These are phyloP conservation scores for Fissipunctia ypsillon DNA, from an alignment of 2,888 invertebrate species.

Conservation along the genomic window DNA sequence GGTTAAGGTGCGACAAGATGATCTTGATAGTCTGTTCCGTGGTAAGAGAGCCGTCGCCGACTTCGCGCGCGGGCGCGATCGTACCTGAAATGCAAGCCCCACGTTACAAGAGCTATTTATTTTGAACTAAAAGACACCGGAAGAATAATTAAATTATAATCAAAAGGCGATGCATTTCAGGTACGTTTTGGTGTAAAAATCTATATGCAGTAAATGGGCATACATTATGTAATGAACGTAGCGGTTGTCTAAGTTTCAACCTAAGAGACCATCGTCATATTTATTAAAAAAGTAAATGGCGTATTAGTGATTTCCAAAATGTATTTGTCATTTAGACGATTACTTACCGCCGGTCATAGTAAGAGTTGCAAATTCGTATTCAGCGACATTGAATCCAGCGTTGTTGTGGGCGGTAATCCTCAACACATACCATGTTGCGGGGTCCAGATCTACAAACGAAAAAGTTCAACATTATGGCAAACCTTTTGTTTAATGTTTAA, in stretches of 20 bases:
- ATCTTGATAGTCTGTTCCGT: slow-evolving; percentile 96
- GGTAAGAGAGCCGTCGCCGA: slow-evolving; percentile 92
- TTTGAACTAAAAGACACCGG: slow-evolving; percentile 51
- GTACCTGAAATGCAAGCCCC: slow-evolving; percentile 96
- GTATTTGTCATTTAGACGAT: background rate
- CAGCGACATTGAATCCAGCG: slow-evolving; percentile 98
- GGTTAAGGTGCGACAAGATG: slow-evolving; percentile 97
- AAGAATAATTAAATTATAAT: slow-evolving; percentile 38
- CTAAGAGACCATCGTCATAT: slow-evolving; percentile 4
- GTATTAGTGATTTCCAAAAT: background rate
- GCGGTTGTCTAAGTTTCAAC: background rate
- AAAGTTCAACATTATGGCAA: background rate
- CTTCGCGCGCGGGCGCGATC: slow-evolving; percentile 96
- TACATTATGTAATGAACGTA: slow-evolving; percentile 25
- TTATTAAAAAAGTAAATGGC: slow-evolving; percentile 11
- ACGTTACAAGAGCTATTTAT: slow-evolving; percentile 47
- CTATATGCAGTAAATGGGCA: slow-evolving; percentile 3
- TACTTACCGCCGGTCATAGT: slow-evolving; percentile 97
- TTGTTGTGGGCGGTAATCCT: slow-evolving; percentile 98
- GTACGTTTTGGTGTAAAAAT: slow-evolving; percentile 71
- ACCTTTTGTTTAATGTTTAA: background rate
- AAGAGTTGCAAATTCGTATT: slow-evolving; percentile 98
- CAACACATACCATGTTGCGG: slow-evolving; percentile 98
- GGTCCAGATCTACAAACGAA: slow-evolving; percentile 93
- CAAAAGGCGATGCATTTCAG: slow-evolving; percentile 89